These are phyloP conservation scores for Lithobates pipiens DNA, from an alignment of 2,797 vertebrate species.

Conservation along the genomic window DNA sequence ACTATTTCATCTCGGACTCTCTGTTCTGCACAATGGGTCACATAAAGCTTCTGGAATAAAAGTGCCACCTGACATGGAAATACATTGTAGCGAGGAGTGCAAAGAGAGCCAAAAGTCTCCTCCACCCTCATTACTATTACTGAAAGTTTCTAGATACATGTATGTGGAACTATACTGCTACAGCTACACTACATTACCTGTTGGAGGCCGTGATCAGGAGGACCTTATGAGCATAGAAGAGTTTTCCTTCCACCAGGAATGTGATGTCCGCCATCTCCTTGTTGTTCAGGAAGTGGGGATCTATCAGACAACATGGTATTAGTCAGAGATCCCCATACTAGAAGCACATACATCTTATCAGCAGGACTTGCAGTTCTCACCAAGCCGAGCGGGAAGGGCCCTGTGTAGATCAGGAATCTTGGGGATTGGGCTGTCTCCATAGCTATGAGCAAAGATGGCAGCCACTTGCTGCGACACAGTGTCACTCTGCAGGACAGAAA, in stretches of 20 bases:
- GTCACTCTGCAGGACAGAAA: conserved; percentile 81
- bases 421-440: conserved; percentile 89
- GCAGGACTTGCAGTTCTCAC: conserved; percentile 65
- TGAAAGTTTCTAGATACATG: too few relatives aligned
- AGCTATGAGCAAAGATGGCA: conserved; percentile 90
- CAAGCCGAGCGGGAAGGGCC: conserved; percentile 87
- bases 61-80: too few relatives aligned
- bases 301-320: conserved; percentile 70
- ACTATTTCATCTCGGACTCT: too few relatives aligned
- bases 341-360: too few relatives aligned
- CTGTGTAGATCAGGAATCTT: conserved; percentile 84
- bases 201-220: conserved; percentile 95
- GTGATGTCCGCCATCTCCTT: conserved; percentile 97
- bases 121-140: too few relatives aligned
- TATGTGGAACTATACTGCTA: too few relatives aligned
- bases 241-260: conserved; percentile 92
- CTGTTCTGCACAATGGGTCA: too few relatives aligned
- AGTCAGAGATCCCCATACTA: neutral
- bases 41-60: too few relatives aligned
- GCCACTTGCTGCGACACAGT: conserved; percentile 89
- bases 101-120: too few relatives aligned
- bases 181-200: conserved; percentile 74
- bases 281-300: conserved; percentile 97
- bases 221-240: conserved; percentile 95
- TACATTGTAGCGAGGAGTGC: too few relatives aligned